Base-by-base conservation (phyloP, 1,140 invertebrate species). In the Neodiprion virginianus region DNA sequence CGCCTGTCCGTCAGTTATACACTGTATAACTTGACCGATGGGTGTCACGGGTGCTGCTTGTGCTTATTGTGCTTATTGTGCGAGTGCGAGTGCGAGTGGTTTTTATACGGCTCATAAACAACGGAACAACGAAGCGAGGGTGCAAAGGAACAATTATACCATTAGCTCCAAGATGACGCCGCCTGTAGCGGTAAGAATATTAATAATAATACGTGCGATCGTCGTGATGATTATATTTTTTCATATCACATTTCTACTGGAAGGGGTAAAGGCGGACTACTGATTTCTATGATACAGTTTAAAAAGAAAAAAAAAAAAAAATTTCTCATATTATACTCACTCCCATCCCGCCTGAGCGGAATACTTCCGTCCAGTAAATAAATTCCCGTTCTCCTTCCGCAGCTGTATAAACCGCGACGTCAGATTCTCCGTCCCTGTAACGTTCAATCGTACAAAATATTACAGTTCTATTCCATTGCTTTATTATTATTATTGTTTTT, bases 331-430 rank as follows among this genome's bases (percentile, higher is more conserved):
- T 69, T 69, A 47, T 81, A 82, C 82, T 85, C 75, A 82, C 81
- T 83, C 79, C 82, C 81, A 81, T 61, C 83, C 83, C 70, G 77
- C 79, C 67, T 81, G 82, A 14, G 82, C 81, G 7, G 83, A 84
- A 75, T 83, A 85, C 79, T 83, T 86, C 70, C 83, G 79, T 47
- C 81, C 81, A n/a, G 81, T 82, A 77, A 84, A 85, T 69, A 85
- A 76, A 75, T 84, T 83, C 70, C 80, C 78, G 74, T 85, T 84
- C 75, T 85, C 83, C 74, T 80, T 81, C 70, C 80, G 77, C n/a
- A 81, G 76, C 75, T 79, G 81, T 66, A 83, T 83, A 66, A 85
- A 83, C 9, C 79, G 77, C 40, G 76, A 80, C 69, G 83, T 84
- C 71, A 84, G 80, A 72, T 80, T 81, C 72, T 84, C 82, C 69